Percentiles rank a stretch among this genome's conserved stretches.
Conservation (phyloP, 2,888 invertebrate genomes). For the Micropterix aruncella region DNA sequence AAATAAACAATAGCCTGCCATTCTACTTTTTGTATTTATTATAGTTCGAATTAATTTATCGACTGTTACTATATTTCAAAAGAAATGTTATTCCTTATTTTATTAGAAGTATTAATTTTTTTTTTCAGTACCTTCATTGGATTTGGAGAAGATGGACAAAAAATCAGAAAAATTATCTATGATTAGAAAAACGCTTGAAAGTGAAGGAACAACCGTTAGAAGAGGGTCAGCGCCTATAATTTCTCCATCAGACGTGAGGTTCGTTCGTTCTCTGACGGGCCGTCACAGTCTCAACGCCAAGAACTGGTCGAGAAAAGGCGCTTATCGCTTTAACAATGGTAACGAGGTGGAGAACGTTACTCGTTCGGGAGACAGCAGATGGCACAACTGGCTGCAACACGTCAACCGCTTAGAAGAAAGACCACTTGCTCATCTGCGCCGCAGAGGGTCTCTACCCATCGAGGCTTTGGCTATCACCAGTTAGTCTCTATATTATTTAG, state of each 20-base stretch:
- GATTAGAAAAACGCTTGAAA: background rate
- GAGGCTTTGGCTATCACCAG: conserved; percentile 22
- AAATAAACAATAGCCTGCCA: too few species aligned
- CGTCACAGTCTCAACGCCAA: background rate
- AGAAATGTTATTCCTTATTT: too few species aligned
- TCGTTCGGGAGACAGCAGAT: conserved; percentile 7
- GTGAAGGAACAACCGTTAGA: background rate
- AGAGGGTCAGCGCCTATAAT: background rate
- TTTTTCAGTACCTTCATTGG: too few species aligned
- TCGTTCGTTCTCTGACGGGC: background rate
- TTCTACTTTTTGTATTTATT: too few species aligned
- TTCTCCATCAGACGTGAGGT: background rate
- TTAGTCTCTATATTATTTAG: too few species aligned
- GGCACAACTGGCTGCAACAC: conserved; percentile 24
- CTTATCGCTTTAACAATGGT: background rate
- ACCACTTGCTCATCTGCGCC: conserved; percentile 16
- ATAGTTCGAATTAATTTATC: too few species aligned
- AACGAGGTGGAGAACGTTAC: background rate
- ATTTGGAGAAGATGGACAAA: too few species aligned
- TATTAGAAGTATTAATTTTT: too few species aligned
- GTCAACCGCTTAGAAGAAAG: conserved; percentile 18
- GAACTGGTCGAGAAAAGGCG: background rate
- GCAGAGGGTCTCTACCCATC: conserved; percentile 28
- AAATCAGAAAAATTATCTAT: too few species aligned
- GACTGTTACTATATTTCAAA: too few species aligned